Conservation (phyloP, 2,113 vertebrate genomes). For the Pitta sordida region DNA sequence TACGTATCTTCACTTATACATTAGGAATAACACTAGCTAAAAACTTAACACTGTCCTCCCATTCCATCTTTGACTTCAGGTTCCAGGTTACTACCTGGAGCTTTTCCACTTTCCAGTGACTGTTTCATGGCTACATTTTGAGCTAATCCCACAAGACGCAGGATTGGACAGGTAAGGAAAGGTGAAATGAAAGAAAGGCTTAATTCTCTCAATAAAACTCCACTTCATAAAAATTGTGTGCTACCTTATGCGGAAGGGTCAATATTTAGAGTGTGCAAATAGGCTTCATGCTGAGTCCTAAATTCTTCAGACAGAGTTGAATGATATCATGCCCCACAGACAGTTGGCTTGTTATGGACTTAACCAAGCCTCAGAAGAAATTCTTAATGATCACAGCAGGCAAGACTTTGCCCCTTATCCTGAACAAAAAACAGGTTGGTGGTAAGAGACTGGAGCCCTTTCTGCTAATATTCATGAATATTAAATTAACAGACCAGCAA, state of each 20-base stretch:
- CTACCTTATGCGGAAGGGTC: background rate
- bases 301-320: background rate
- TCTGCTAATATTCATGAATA: slow-evolving; percentile 24
- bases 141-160: background rate
- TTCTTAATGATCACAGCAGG: slow-evolving; percentile 30
- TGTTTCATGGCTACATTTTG: background rate
- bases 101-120: background rate
- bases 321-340: background rate
- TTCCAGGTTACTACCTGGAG: background rate
- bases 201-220: background rate
- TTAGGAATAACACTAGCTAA: background rate
- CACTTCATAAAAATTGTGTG: background rate
- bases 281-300: background rate
- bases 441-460: background rate
- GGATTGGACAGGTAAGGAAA: background rate
- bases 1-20: background rate
- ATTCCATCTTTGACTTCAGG: background rate
- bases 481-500: slow-evolving; percentile 19
- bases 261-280: slow-evolving; percentile 1
- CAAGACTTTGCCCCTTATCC: slow-evolving; percentile 10
- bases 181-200: background rate
- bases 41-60: background rate
- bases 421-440: background rate
- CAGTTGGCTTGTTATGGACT: background rate
- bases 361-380: background rate